Percentiles rank a stretch among this genome's conserved stretches.
phyloP scores from a whole-genome alignment of 2,113 vertebrate species.

The Diadophis punctatus region DNA sequence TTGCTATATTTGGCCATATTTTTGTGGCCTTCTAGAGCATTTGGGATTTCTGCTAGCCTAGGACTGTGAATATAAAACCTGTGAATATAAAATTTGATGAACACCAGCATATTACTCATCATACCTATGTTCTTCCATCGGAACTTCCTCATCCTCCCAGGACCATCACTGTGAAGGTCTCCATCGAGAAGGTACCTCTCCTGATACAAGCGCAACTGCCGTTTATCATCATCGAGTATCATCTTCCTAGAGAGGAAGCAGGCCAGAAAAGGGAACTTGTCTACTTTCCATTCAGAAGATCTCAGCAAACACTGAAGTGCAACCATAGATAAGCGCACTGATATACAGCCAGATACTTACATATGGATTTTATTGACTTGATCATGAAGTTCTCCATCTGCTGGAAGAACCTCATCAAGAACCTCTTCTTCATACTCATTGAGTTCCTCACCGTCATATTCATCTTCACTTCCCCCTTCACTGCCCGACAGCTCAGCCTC shows the following conservation, averaged over 20 bases:
- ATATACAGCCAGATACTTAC: slow-evolving; percentile 68
- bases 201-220: slow-evolving; percentile 86
- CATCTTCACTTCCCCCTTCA: slow-evolving; percentile 87
- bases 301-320: neutral
- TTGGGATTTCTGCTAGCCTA: neutral
- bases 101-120: neutral
- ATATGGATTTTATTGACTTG: slow-evolving; percentile 96
- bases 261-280: neutral
- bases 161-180: slow-evolving; percentile 91
- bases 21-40: neutral
- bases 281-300: neutral
- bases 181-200: slow-evolving; percentile 90
- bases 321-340: neutral
- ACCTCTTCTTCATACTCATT: slow-evolving; percentile 92
- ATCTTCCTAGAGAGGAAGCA: slow-evolving; percentile 79
- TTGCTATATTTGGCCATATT: neutral
- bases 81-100: neutral
- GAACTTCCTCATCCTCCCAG: slow-evolving; percentile 87
- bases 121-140: slow-evolving; percentile 95
- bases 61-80: neutral
- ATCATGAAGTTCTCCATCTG: slow-evolving; percentile 83
- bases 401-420: slow-evolving; percentile 88
- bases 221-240: slow-evolving; percentile 91
- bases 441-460: slow-evolving; percentile 77
- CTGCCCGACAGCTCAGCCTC: slow-evolving; percentile 95